A percentile compares a stretch with the other conserved stretches of the same genome.
Evolutionary conservation across 2,888 invertebrate genomes (phyloP).

Genomic region (Hyalella azteca): DNA sequence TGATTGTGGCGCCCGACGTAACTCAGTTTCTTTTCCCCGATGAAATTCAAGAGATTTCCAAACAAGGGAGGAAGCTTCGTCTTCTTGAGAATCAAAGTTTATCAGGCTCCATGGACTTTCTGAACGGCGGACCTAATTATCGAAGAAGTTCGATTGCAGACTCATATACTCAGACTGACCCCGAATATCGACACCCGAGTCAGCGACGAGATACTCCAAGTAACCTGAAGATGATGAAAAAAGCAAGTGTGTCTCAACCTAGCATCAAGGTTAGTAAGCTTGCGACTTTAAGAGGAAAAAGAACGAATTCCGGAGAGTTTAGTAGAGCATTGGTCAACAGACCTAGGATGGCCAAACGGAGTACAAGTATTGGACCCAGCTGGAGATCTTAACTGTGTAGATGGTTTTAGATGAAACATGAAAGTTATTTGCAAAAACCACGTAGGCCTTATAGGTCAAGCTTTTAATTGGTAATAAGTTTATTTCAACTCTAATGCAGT

Average conservation of each 20-base stretch:
- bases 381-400: neutral
- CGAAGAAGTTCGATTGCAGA: neutral
- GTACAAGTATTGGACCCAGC: neutral
- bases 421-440: too few species aligned
- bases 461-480: too few species aligned
- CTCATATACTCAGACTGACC: neutral
- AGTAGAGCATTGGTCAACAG: neutral
- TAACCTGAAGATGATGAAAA: neutral
- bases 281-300: neutral
- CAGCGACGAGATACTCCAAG: neutral
- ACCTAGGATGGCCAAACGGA: neutral
- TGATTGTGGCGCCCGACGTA: conserved; percentile 21
- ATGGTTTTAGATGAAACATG: too few species aligned
- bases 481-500: too few species aligned
- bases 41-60: conserved; percentile 20
- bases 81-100: neutral
- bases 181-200: neutral
- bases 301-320: neutral
- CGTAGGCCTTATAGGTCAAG: too few species aligned
- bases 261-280: neutral
- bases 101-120: neutral
- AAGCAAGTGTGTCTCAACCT: neutral
- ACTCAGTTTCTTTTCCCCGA: conserved; percentile 33
- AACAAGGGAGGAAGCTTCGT: neutral
- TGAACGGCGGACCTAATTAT: neutral